Evolutionary conservation across 2,113 vertebrate species (phyloP).

Genomic region (Anhinga rufa): DNA sequence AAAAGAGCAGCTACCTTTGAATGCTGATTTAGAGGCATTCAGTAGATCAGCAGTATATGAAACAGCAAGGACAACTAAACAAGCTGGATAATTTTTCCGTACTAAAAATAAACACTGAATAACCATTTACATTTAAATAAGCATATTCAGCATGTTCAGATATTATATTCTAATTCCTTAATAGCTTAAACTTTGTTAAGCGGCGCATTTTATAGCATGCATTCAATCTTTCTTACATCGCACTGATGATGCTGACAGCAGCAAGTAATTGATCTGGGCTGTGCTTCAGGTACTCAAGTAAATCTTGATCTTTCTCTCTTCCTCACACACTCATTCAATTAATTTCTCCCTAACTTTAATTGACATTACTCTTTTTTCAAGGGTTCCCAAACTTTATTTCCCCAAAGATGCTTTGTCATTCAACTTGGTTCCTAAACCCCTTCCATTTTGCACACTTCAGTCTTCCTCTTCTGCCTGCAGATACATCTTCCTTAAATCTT

Average conservation of each 20-base stretch:
- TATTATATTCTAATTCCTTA: constrained; percentile 63
- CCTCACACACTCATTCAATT: constrained; percentile 25
- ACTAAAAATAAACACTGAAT: constrained; percentile 56
- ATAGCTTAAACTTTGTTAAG: constrained; percentile 58
- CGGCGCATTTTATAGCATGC: neutral
- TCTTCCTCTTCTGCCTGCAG: neutral
- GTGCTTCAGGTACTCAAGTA: constrained; percentile 46
- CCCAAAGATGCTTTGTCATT: constrained; percentile 13
- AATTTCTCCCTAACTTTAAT: constrained; percentile 21
- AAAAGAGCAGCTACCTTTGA: neutral
- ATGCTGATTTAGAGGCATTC: neutral
- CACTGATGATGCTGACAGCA: constrained; percentile 33
- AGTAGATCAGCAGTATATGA: neutral
- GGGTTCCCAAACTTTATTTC: constrained; percentile 4
- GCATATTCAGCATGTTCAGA: constrained; percentile 60
- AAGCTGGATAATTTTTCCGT: neutral
- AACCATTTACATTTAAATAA: constrained; percentile 51
- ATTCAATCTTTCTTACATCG: constrained; percentile 42
- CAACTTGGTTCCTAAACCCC: neutral
- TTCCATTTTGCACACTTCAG: neutral
- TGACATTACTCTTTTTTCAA: constrained; percentile 5
- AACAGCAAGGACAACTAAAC: constrained; percentile 35
- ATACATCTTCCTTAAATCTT: neutral
- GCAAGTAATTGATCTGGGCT: constrained; percentile 54
- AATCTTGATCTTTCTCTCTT: constrained; percentile 33